phyloP scores from a whole-genome alignment of 1,140 invertebrate species.

The Vanessa tameamea region DNA sequence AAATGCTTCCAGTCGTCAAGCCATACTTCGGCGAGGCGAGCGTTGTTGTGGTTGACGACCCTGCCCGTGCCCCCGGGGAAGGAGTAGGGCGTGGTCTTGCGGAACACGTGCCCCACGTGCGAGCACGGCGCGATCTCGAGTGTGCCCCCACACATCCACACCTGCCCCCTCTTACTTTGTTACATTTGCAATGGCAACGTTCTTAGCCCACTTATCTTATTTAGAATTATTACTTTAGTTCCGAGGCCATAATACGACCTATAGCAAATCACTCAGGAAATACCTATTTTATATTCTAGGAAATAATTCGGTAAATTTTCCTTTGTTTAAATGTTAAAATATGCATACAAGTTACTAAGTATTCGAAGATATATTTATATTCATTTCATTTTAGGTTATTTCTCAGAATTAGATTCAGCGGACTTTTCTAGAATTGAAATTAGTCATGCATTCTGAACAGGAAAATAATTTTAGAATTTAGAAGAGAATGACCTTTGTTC shows the following conservation, averaged over 20 bases:
- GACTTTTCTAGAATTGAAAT: not conserved
- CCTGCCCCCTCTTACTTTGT: constrained; percentile 82
- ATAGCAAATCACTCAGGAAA: no score
- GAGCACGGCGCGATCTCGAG: constrained; percentile 95
- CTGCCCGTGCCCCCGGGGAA: constrained; percentile 99
- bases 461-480: not conserved
- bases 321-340: no score
- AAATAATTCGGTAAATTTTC: no score
- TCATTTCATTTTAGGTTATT: not conserved
- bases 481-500: not conserved
- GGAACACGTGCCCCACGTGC: constrained; percentile 98
- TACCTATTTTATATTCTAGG: no score
- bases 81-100: constrained; percentile 99
- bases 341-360: no score
- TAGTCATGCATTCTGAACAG: constrained; percentile 1
- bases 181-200: constrained; percentile 28
- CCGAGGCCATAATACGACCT: no score
- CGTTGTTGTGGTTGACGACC: constrained; percentile 97
- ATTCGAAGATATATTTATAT: not conserved
- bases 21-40: constrained; percentile 98
- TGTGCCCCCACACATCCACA: constrained; percentile 98
- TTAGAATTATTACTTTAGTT: no score
- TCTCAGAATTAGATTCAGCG: not conserved
- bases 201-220: not conserved
- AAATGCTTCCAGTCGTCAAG: constrained; percentile 99